A percentile compares a stretch with the other conserved stretches of the same genome.
Conservation (phyloP, 2,797 vertebrate genomes). For the Etheostoma nigrum region DNA sequence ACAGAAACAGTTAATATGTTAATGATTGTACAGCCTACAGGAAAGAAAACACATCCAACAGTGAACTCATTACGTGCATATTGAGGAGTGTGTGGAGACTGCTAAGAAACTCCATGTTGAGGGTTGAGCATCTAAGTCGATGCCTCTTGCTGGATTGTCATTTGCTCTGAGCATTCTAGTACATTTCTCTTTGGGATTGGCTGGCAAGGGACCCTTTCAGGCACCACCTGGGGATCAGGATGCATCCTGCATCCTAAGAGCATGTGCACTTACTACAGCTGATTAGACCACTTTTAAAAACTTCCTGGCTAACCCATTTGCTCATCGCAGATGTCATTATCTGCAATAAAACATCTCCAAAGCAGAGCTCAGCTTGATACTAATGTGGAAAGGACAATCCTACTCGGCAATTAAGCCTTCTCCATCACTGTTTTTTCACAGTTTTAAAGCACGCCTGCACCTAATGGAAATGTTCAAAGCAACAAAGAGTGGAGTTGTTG, state of each 20-base stretch:
- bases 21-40: constrained; percentile 48
- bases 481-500: not conserved
- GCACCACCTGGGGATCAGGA: constrained; percentile 44
- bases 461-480: constrained; percentile 32
- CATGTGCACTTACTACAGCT: constrained; percentile 25
- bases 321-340: constrained; percentile 23
- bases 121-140: constrained; percentile 18
- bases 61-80: constrained; percentile 35
- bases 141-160: constrained; percentile 36
- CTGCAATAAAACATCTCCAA: constrained; percentile 42
- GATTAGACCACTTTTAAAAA: constrained; percentile 43
- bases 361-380: constrained; percentile 27
- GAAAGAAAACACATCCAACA: constrained; percentile 41
- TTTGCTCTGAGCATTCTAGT: constrained; percentile 46
- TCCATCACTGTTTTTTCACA: constrained; percentile 9
- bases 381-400: constrained; percentile 17
- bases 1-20: constrained; percentile 40
- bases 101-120: constrained; percentile 44
- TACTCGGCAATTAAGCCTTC: constrained; percentile 25
- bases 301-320: constrained; percentile 20
- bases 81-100: constrained; percentile 32
- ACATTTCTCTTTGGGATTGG: constrained; percentile 54
- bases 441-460: constrained; percentile 23
- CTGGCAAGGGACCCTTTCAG: constrained; percentile 21
- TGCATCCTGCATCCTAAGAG: constrained; percentile 6